Conservation (phyloP, 2,888 invertebrate genomes). For the Halictus quadricinctus region DNA sequence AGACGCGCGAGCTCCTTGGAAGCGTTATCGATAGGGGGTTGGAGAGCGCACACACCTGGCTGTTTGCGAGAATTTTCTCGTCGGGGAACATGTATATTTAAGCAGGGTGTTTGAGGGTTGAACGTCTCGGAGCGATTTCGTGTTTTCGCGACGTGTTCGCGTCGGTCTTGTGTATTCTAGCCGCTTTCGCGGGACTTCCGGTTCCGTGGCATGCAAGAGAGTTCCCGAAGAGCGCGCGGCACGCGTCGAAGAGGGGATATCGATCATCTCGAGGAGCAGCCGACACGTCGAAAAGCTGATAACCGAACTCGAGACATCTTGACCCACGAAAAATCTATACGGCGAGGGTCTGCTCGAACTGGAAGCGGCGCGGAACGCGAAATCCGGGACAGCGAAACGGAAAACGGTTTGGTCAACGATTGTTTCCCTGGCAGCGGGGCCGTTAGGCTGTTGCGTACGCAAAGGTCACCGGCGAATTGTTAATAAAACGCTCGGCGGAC, state of each 20-base stretch:
- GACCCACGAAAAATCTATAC: neutral
- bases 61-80: neutral
- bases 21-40: neutral
- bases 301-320: constrained; percentile 2
- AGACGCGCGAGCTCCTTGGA: neutral
- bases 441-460: neutral
- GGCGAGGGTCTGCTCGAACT: neutral
- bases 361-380: neutral
- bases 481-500: constrained; percentile 14
- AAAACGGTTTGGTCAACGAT: neutral
- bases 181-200: neutral
- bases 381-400: neutral
- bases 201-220: neutral
- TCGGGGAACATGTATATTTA: neutral
- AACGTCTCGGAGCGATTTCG: neutral
- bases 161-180: neutral
- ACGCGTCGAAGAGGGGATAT: constrained; percentile 15
- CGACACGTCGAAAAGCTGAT: constrained; percentile 5
- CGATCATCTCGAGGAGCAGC: constrained; percentile 31
- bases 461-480: constrained; percentile 23
- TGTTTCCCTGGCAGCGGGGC: neutral
- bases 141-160: neutral
- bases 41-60: neutral
- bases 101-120: neutral
- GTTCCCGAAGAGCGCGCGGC: neutral